Evolutionary conservation across 2,888 invertebrate genomes (phyloP).

Genomic region (Chymomyza fuscimana): DNA sequence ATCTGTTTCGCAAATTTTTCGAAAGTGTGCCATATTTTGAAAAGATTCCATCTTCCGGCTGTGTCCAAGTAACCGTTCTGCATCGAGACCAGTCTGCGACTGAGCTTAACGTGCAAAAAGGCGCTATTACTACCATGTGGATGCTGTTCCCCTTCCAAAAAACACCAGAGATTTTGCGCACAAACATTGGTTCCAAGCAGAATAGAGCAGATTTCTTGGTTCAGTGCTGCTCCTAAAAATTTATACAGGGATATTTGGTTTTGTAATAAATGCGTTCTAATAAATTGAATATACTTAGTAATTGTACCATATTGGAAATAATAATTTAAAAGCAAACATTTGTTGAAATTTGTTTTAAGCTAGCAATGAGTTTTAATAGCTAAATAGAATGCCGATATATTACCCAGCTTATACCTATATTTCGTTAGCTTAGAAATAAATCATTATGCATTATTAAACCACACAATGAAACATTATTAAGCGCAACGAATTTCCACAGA

Average conservation of each 20-base stretch:
- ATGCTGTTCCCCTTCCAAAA: conserved; percentile 51
- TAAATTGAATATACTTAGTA: background rate
- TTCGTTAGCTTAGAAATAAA: background rate
- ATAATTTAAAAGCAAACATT: background rate
- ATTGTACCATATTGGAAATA: background rate
- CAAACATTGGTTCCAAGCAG: background rate
- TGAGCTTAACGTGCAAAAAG: background rate
- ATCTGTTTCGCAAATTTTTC: background rate
- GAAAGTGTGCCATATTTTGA: background rate
- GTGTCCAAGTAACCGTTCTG: background rate
- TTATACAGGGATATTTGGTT: background rate
- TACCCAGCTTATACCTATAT: too few relatives aligned
- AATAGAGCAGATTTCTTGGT: background rate
- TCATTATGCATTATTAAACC: conserved; percentile 21
- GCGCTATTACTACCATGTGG: conserved; percentile 39
- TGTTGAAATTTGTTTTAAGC: background rate
- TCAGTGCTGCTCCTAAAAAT: background rate
- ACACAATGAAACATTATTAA: conserved; percentile 56
- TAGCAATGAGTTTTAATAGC: too few relatives aligned
- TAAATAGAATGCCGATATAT: too few relatives aligned
- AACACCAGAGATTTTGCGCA: conserved; percentile 41
- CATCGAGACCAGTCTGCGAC: background rate
- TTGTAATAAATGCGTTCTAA: background rate
- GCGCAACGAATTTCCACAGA: conserved; percentile 18
- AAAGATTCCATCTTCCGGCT: background rate